Conservation (phyloP, 2,888 invertebrate species). For the Microchrysa polita region DNA sequence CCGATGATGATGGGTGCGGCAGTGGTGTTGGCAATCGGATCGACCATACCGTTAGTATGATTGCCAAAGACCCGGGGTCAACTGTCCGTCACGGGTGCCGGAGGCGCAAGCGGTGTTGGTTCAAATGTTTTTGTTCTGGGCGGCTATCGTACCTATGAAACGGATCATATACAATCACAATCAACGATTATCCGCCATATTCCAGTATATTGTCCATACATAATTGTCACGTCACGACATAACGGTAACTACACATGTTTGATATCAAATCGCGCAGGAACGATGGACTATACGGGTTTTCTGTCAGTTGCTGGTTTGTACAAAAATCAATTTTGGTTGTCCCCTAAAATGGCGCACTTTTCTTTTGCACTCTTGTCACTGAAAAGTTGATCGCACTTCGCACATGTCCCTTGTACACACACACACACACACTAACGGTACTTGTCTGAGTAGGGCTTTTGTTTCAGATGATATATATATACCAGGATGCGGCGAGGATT, state of each 20-base stretch:
- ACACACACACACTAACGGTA: no score
- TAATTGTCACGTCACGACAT: constrained; percentile 64
- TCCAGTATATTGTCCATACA: constrained; percentile 66
- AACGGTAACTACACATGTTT: constrained; percentile 65
- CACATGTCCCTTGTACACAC: no score
- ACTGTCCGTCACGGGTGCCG: not conserved
- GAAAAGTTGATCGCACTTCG: no score
- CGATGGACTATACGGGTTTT: constrained; percentile 67
- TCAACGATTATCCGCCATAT: constrained; percentile 68
- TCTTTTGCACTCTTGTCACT: constrained; percentile 27
- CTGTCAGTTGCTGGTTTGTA: constrained; percentile 68
- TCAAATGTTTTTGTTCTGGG: not conserved
- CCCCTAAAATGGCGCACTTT: not conserved
- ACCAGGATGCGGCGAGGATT: no score
- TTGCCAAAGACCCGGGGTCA: not conserved
- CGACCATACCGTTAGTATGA: not conserved
- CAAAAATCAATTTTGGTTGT: no score
- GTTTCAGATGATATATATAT: no score
- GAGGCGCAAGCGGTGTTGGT: constrained; percentile 3
- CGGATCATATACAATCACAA: constrained; percentile 61
- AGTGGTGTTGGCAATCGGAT: not conserved
- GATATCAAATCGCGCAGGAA: constrained; percentile 64
- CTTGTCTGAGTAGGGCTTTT: no score
- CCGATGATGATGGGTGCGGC: no score
- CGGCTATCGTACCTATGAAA: not conserved